Percentiles rank a stretch among this genome's conserved stretches.
Conservation (phyloP, 2,113 vertebrate species). For the Embiotoca jacksoni region DNA sequence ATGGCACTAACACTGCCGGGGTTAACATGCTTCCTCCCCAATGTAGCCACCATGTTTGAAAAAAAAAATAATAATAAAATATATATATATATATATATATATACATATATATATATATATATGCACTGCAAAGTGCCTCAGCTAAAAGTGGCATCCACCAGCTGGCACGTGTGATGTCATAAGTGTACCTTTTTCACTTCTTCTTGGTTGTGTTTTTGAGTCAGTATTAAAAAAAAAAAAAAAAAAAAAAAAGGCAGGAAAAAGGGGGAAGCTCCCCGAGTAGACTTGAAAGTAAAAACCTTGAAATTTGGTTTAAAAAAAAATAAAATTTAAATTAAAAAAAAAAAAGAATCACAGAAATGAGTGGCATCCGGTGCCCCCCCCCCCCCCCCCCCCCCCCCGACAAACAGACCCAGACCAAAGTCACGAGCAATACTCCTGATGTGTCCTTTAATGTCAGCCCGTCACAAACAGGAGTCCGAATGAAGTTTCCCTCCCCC, state of each 20-base stretch:
- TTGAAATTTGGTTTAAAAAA: neutral
- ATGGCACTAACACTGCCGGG: slow-evolving; percentile 66
- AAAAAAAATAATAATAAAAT: neutral
- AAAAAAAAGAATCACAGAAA: neutral
- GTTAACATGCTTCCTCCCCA: slow-evolving; percentile 53
- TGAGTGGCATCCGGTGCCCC: slow-evolving; percentile 2
- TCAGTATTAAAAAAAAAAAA: slow-evolving; percentile 20
- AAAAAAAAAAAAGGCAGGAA: neutral
- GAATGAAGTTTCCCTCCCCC: slow-evolving; percentile 15
- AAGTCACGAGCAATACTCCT: slow-evolving; percentile 72
- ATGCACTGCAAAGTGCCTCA: slow-evolving; percentile 66
- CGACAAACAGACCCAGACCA: slow-evolving; percentile 47
- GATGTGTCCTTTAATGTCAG: slow-evolving; percentile 53
- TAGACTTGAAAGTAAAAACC: slow-evolving; percentile 2
- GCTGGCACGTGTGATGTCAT: slow-evolving; percentile 74
- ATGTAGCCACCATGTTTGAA: slow-evolving; percentile 57
- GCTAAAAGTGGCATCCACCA: slow-evolving; percentile 70
- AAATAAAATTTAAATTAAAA: neutral
- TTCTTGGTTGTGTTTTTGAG: slow-evolving; percentile 26
- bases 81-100: too few relatives aligned
- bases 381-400: neutral
- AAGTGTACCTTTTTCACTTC: slow-evolving; percentile 52
- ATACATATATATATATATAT: neutral
- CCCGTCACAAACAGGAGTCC: slow-evolving; percentile 46
- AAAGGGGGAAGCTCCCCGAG: slow-evolving; percentile 15